Percentiles rank a stretch among this genome's conserved stretches.
phyloP scores from a whole-genome alignment of 2,113 vertebrate genomes.

The Mirza zaza region DNA sequence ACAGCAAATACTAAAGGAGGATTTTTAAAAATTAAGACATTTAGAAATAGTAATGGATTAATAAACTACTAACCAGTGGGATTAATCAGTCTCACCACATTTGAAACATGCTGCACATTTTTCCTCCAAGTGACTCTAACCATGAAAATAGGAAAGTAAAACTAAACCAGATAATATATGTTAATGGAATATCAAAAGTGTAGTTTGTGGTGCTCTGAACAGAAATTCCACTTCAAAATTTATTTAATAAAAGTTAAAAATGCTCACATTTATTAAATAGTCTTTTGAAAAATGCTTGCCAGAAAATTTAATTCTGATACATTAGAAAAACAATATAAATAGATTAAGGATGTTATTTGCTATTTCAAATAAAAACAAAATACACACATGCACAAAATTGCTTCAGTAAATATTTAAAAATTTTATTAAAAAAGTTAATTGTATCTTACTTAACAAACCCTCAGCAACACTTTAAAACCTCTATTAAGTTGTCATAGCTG shows the following conservation, averaged over 20 bases:
- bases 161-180: slow-evolving; percentile 53
- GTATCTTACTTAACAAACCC: slow-evolving; percentile 46
- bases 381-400: neutral
- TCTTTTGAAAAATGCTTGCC: slow-evolving; percentile 45
- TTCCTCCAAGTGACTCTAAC: slow-evolving; percentile 38
- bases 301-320: slow-evolving; percentile 37
- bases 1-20: neutral
- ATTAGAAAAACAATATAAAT: slow-evolving; percentile 27
- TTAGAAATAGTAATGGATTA: slow-evolving; percentile 52
- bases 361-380: slow-evolving; percentile 28
- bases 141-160: slow-evolving; percentile 67
- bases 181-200: slow-evolving; percentile 56
- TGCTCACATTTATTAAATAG: neutral
- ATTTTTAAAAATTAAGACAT: slow-evolving; percentile 60
- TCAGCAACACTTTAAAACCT: slow-evolving; percentile 19
- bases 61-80: slow-evolving; percentile 33
- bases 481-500: neutral
- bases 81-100: slow-evolving; percentile 44
- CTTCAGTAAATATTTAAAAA: slow-evolving; percentile 25
- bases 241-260: slow-evolving; percentile 49
- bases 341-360: neutral
- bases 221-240: slow-evolving; percentile 49
- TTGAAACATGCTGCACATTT: slow-evolving; percentile 32
- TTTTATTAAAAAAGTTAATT: slow-evolving; percentile 14
- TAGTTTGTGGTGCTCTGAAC: neutral